phyloP scores from a whole-genome alignment of 2,888 invertebrate genomes.

The Oscheius sp. region DNA sequence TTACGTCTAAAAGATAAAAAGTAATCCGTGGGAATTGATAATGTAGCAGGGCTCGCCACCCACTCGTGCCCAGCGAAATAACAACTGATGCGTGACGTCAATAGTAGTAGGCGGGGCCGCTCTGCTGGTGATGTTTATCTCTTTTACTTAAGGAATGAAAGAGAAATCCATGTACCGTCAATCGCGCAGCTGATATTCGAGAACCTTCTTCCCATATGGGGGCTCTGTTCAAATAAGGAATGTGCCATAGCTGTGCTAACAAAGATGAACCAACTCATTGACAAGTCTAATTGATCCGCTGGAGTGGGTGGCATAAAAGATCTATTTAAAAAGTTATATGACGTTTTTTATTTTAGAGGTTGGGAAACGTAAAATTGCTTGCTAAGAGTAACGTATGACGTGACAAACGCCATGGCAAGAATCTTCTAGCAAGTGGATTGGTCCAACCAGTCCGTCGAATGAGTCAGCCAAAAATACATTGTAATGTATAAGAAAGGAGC shows the following conservation, averaged over 20 bases:
- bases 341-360: no score
- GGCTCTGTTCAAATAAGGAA: conserved; percentile 4
- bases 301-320: conserved; percentile 52
- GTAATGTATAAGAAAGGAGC: not conserved
- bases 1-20: not conserved
- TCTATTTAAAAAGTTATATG: not conserved
- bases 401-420: not conserved
- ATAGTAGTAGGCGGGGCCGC: conserved; percentile 20
- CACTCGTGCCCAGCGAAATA: conserved; percentile 25
- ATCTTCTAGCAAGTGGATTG: conserved; percentile 21
- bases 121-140: conserved; percentile 15
- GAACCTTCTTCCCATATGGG: conserved; percentile 13
- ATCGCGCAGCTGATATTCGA: conserved; percentile 21
- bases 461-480: not conserved
- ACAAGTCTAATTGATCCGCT: conserved; percentile 41
- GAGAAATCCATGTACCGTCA: conserved; percentile 12
- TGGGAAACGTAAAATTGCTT: no score
- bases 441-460: conserved; percentile 10
- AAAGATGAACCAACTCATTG: not conserved
- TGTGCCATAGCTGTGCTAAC: conserved; percentile 16
- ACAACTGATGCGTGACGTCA: conserved; percentile 30
- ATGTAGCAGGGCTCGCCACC: conserved; percentile 7
- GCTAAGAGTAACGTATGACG: not conserved
- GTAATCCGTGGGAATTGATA: not conserved
- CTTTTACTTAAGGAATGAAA: conserved; percentile 6